Conservation (phyloP, 53 echinoderm and acorn worm genomes). For the Mesocentrotus franciscanus region DNA sequence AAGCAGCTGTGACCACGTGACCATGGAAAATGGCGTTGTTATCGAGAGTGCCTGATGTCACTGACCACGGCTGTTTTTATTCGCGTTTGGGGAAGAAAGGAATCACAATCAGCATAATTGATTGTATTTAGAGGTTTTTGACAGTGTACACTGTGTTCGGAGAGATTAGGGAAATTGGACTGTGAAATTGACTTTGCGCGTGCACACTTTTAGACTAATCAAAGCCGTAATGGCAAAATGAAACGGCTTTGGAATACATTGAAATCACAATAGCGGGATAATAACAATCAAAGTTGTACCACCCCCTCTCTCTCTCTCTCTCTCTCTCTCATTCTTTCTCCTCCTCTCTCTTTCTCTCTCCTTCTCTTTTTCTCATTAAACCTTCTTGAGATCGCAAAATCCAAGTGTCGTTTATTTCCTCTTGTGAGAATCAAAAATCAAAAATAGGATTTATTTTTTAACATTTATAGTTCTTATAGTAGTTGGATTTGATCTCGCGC, state of each 20-base stretch:
- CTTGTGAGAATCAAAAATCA: background rate
- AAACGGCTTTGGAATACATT: background rate
- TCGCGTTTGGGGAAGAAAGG: constrained; percentile 4
- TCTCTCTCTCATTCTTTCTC: too few species aligned
- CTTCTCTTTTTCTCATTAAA: too few species aligned
- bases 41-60: background rate
- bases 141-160: constrained; percentile 15
- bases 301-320: too few species aligned
- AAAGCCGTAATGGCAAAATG: background rate
- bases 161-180: constrained; percentile 10
- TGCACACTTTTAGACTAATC: constrained; percentile 5
- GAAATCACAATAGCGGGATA: background rate
- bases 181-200: constrained; percentile 40
- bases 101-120: constrained; percentile 12
- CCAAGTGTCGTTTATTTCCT: background rate
- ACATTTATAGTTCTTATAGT: background rate
- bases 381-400: background rate
- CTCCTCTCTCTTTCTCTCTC: too few species aligned
- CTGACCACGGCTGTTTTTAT: background rate
- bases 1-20: background rate
- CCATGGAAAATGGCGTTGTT: background rate
- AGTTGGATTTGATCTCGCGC: background rate
- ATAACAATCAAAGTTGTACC: background rate
- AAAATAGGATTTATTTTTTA: too few species aligned
- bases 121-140: constrained; percentile 18